Percentiles rank a stretch among this genome's conserved stretches.
phyloP scores from a whole-genome alignment of 2,888 invertebrate species.

The Microctonus aethiopoides region DNA sequence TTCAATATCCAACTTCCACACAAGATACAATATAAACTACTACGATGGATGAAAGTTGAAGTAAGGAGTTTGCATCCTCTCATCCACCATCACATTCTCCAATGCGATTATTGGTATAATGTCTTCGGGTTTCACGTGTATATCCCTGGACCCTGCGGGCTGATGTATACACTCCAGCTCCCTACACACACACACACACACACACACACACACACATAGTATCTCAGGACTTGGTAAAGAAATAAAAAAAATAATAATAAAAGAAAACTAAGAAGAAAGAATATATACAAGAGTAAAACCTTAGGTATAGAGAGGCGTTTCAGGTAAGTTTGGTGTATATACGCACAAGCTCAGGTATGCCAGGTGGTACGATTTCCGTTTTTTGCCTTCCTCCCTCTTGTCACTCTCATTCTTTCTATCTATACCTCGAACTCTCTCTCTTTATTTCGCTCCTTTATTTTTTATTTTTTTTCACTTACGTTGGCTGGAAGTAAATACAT shows the following conservation, averaged over 20 bases:
- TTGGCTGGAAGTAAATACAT: too few relatives aligned
- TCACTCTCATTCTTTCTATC: slow-evolving; percentile 39
- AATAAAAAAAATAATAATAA: too few relatives aligned
- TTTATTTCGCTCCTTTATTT: neutral
- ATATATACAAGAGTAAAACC: slow-evolving; percentile 54
- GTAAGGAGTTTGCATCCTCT: neutral
- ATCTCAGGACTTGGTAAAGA: slow-evolving; percentile 45
- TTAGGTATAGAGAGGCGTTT: slow-evolving; percentile 48
- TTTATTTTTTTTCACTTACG: neutral
- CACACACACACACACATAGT: too few relatives aligned
- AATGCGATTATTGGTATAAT: slow-evolving; percentile 3
- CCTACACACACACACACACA: too few relatives aligned
- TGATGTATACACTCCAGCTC: slow-evolving; percentile 30
- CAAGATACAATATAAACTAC: too few relatives aligned
- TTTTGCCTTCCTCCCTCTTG: slow-evolving; percentile 41
- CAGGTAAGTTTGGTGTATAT: slow-evolving; percentile 52
- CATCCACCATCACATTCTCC: slow-evolving; percentile 1
- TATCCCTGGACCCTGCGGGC: slow-evolving; percentile 23
- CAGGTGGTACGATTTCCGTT: slow-evolving; percentile 64
- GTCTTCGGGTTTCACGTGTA: slow-evolving; percentile 15
- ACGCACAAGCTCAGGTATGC: slow-evolving; percentile 58
- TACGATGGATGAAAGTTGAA: neutral
- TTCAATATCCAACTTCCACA: too few relatives aligned
- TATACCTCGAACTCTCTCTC: slow-evolving; percentile 35
- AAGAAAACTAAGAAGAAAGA: neutral